Base-by-base conservation (phyloP, 2,113 vertebrate genomes). In the Toxotes jaculatrix region DNA sequence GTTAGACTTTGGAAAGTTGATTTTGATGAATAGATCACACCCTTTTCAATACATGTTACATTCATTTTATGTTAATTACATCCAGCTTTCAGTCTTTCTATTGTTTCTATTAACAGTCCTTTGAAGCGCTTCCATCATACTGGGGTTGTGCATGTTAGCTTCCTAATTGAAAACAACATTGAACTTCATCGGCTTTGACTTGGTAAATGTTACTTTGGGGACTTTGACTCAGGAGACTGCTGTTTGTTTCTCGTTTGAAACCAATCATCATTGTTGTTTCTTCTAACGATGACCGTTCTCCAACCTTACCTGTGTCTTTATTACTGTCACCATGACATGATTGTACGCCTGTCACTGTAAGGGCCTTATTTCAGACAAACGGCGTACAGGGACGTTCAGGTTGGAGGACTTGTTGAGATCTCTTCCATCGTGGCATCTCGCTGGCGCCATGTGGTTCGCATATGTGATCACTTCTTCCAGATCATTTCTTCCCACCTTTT, bases 401-500 rank as follows among this genome's bases (percentile, higher is more conserved):
- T 16, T n/a, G 40, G 7, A 65, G 0, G n/a, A 51, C 7, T 21
- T 17, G 63, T 23, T 21, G 17, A 56, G 27, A 47, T 43, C 62
- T 65, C 47, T 68, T 64, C 83, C 63, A 60, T 61, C 17, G 4
- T 40, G 80, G 80, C 56, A 45, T 67, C 55, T 38, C 43, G 4
- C 42, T 74, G 71, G 60, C 36, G 38, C 84, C 77, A 62, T 17
- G 49, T 68, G 67, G 23, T 70, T 71, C 23, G 23, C 71, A 31
- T 74, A 12, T 47, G 36, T 69, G 76, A 88, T 76, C 75, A 19
- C 61, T 67, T 72, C 68, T 77, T 86, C 80, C 83, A 32, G 38
- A 21, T 64, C n/a, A 47, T 31, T 77, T 76, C 64, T 74, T 68
- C 74, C 66, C 49, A 57, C 49, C 74, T 68, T 65, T 64, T 65